Conservation (phyloP, 1,140 invertebrate genomes). For the Carposina sasakii region DNA sequence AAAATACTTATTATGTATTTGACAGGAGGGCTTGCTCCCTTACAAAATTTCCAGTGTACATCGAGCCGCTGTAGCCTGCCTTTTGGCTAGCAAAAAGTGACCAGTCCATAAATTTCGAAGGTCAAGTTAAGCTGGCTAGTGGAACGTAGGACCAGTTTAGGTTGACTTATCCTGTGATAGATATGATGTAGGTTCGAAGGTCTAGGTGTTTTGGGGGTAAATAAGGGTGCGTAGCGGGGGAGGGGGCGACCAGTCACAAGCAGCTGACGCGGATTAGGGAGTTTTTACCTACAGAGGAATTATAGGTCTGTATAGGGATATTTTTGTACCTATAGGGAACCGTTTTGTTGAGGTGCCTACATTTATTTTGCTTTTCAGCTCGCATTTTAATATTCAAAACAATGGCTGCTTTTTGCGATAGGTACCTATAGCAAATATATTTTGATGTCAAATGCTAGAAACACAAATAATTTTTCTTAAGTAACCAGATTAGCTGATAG, state of each 20-base stretch:
- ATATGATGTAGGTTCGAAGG: conserved; percentile 20
- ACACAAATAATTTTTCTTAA: too few relatives aligned
- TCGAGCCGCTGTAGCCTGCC: conserved; percentile 15
- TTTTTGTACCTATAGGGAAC: conserved; percentile 5
- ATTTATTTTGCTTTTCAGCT: background rate
- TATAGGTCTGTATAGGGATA: conserved; percentile 37
- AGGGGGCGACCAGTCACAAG: conserved; percentile 57
- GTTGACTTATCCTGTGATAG: conserved; percentile 27
- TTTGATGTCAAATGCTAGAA: too few relatives aligned
- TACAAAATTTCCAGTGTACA: conserved; percentile 12
- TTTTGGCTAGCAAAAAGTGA: background rate
- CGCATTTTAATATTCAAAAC: background rate
- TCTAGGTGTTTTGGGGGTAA: conserved; percentile 39
- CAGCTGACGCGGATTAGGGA: conserved; percentile 68
- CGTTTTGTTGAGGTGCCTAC: background rate
- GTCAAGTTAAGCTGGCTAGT: conserved; percentile 32
- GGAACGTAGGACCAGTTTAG: conserved; percentile 27
- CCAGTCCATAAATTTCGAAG: conserved; percentile 14
- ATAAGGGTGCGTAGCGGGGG: conserved; percentile 42
- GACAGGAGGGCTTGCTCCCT: conserved; percentile 44
- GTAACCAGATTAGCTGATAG: too few relatives aligned
- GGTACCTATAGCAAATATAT: too few relatives aligned
- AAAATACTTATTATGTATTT: conserved; percentile 60
- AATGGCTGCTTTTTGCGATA: too few relatives aligned
- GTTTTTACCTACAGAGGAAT: conserved; percentile 60